Conservation (phyloP, 2,113 vertebrate genomes). For the Apaloderma vittatum region DNA sequence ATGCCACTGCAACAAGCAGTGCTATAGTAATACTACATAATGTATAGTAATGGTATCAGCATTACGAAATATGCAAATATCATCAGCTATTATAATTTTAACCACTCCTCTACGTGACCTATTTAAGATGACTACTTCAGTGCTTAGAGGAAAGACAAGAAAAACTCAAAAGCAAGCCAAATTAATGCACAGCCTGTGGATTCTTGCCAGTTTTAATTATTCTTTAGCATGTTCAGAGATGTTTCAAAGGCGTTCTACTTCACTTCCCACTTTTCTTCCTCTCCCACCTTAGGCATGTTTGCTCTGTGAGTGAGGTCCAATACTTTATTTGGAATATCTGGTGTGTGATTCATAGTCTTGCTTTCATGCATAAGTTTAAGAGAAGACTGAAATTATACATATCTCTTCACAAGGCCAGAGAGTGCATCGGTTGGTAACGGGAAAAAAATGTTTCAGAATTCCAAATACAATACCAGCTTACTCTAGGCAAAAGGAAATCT, state of each 20-base stretch:
- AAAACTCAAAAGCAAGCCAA: not conserved
- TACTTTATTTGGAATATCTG: not conserved
- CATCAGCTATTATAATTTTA: not conserved
- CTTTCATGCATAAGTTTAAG: not conserved
- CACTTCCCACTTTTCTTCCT: not conserved
- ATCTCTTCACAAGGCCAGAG: not conserved
- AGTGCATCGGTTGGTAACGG: not conserved
- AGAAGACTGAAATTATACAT: not conserved
- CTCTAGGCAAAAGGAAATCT: not conserved
- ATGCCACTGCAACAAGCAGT: rapidly evolving
- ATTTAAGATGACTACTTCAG: not conserved
- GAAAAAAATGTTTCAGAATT: not conserved
- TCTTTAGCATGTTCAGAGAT: not conserved
- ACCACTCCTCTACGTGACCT: rapidly evolving
- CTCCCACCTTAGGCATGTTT: not conserved
- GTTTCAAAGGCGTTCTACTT: not conserved
- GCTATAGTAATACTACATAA: not conserved
- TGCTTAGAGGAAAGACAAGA: not conserved
- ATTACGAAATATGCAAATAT: not conserved
- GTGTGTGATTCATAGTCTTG: not conserved
- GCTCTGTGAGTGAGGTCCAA: not conserved
- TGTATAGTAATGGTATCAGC: not conserved
- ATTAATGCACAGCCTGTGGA: not conserved
- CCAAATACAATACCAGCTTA: not conserved
- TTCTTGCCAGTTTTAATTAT: constrained; percentile 40